These are phyloP conservation scores for Pseudomyrmex gracilis DNA, from an alignment of 1,140 invertebrate species.

Conservation along the genomic window DNA sequence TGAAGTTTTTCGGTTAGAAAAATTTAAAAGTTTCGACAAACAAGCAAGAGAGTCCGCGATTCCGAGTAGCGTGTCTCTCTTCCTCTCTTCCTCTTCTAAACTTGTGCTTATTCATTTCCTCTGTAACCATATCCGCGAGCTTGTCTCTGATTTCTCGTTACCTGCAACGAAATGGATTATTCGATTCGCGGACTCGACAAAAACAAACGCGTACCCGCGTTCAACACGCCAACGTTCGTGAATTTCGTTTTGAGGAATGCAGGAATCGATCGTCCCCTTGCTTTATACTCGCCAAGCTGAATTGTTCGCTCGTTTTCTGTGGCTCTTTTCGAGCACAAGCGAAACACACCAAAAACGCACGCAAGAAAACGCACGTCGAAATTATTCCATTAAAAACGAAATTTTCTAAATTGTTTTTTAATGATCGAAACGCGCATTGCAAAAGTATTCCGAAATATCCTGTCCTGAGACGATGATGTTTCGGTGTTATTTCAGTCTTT, in stretches of 20 bases:
- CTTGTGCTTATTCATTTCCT: slow-evolving; percentile 63
- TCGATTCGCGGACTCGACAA: slow-evolving; percentile 72
- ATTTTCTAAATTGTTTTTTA: too few species aligned
- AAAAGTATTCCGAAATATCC: too few species aligned
- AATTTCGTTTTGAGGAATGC: slow-evolving; percentile 26
- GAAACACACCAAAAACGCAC: too few species aligned
- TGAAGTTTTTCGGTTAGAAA: too few species aligned
- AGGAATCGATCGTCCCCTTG: neutral
- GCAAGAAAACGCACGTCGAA: neutral
- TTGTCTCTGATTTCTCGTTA: slow-evolving; percentile 78
- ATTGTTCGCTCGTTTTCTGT: neutral
- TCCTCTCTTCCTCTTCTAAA: neutral
- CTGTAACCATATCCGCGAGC: slow-evolving; percentile 77
- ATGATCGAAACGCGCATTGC: too few species aligned
- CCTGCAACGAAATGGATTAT: slow-evolving; percentile 66
- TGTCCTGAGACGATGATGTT: too few species aligned
- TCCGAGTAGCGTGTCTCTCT: neutral
- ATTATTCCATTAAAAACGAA: too few species aligned
- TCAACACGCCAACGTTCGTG: slow-evolving; percentile 25
- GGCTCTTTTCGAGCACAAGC: neutral
- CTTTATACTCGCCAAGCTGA: too few species aligned
- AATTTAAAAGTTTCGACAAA: slow-evolving; percentile 1
- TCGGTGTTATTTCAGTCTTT: too few species aligned
- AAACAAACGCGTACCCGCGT: slow-evolving; percentile 39
- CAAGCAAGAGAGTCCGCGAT: neutral